A percentile compares a stretch with the other conserved stretches of the same genome.
phyloP scores from a whole-genome alignment of 2,113 vertebrate species.

The Narcine bancroftii region DNA sequence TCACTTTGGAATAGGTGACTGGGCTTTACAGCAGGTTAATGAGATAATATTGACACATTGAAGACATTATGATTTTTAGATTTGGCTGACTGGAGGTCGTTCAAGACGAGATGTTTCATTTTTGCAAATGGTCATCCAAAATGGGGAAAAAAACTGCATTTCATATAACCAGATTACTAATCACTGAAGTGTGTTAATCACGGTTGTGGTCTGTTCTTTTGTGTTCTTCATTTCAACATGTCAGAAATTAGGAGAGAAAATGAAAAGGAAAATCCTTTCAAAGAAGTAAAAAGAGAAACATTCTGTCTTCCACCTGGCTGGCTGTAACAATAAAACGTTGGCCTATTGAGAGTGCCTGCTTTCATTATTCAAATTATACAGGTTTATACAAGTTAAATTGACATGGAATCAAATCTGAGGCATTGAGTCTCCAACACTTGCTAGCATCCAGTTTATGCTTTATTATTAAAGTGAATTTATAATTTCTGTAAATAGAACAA shows the following conservation, averaged over 20 bases:
- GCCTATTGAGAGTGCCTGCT: neutral
- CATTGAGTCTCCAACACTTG: neutral
- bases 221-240: neutral
- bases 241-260: neutral
- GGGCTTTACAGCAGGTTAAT: neutral
- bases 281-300: neutral
- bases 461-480: neutral
- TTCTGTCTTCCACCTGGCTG: neutral
- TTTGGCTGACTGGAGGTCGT: neutral
- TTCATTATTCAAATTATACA: neutral
- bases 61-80: neutral
- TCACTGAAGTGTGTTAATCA: neutral
- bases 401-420: neutral
- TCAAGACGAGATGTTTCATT: neutral
- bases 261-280: neutral
- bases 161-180: neutral
- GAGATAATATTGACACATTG: neutral
- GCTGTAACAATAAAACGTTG: neutral
- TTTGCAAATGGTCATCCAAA: neutral
- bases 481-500: neutral
- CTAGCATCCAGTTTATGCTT: neutral
- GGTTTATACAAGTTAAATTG: neutral
- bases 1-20: neutral
- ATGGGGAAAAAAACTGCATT: neutral
- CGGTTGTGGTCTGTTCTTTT: neutral